These are phyloP conservation scores for Tuta absoluta DNA, from an alignment of 2,888 invertebrate species.

Conservation along the genomic window DNA sequence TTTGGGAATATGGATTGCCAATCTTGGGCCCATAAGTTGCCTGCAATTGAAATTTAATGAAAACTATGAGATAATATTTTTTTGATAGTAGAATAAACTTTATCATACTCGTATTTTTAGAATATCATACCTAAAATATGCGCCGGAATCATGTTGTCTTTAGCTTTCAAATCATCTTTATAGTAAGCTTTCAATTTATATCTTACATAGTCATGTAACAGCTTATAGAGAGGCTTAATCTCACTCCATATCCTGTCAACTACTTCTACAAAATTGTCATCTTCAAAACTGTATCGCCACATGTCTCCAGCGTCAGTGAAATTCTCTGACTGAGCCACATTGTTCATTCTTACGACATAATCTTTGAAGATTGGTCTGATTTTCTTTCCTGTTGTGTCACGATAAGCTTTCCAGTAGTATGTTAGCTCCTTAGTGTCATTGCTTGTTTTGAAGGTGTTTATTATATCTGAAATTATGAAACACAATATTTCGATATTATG, in stretches of 20 bases:
- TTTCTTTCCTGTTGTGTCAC: slow-evolving; percentile 83
- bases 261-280: slow-evolving; percentile 63
- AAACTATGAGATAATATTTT: no score
- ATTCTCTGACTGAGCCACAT: slow-evolving; percentile 80
- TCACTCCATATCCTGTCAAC: slow-evolving; percentile 79
- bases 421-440: slow-evolving; percentile 82
- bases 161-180: slow-evolving; percentile 63
- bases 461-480: slow-evolving; percentile 56
- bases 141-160: slow-evolving; percentile 83
- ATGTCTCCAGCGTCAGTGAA: slow-evolving; percentile 73
- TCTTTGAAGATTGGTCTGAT: slow-evolving; percentile 82
- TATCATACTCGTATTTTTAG: not conserved
- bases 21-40: slow-evolving; percentile 85
- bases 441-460: slow-evolving; percentile 70
- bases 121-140: slow-evolving; percentile 82
- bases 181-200: slow-evolving; percentile 77
- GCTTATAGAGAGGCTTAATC: slow-evolving; percentile 83
- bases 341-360: slow-evolving; percentile 83
- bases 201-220: slow-evolving; percentile 84
- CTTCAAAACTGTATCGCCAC: slow-evolving; percentile 74
- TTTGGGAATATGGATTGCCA: slow-evolving; percentile 79
- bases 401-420: slow-evolving; percentile 84
- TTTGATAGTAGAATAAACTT: no score
- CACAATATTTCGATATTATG: no score
- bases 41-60: slow-evolving; percentile 65